Base-by-base conservation (phyloP, 2,113 vertebrate species). In the Triplophysa siluroides region DNA sequence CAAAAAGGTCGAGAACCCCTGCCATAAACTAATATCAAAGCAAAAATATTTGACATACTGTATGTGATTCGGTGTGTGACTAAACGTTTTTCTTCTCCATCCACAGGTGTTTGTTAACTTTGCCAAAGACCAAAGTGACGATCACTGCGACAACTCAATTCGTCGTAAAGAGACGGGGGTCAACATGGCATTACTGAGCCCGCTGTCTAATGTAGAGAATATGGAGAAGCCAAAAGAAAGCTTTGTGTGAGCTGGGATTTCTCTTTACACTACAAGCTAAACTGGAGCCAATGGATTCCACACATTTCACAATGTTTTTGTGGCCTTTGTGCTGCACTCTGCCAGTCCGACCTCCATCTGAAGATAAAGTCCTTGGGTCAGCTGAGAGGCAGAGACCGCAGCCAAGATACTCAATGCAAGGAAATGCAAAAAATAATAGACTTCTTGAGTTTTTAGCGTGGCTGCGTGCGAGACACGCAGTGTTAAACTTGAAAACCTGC, bases 41-140 rank as follows among this genome's bases (percentile, higher is more conserved):
- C 47, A 50, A 7, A 54, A 54, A 54, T 66, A 6, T 43, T 70
- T 47, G 7, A 12, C 10, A 23, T 58, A 11, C 24, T 9, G 29
- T 29, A 8, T 76, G 18, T 47, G 85, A 0, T 66, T 71, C 68
- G 79, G 81, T 84, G 81, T 80, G 68, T 21, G 2, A 58, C 19
- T 58, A 26, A 76, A 26, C 13, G 8, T 12, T 38, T 23, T 77
- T 77, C 24, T 54, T 14, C 45, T 52, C 13, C 14, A 65, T 77
- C 90, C 83, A 52, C 84, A 99, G 98, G 98, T 99, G 86, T 99
- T 99, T 87, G 96, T 99, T 88, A 99, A 99, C 92, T 99, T 99
- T 86, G 98, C 98, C 62, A 99, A 98, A 93, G 98, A 99, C 94
- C 98, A 99, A 94, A 98, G 96, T 8, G 96, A 98, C 0, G 98